phyloP scores from a whole-genome alignment of 2,888 invertebrate species.

The Acrobasis suavella region DNA sequence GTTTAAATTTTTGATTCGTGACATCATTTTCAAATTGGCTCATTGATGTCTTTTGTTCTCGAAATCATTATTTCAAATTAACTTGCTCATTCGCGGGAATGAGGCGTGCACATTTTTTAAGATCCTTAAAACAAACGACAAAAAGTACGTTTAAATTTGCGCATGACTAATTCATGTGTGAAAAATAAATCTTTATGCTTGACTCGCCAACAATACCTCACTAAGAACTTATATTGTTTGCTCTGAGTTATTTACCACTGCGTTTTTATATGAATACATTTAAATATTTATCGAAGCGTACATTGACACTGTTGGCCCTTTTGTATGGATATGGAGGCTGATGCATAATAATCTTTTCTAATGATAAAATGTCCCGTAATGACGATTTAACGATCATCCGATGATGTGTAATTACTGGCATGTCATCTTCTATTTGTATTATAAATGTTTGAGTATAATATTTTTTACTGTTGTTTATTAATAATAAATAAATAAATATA shows the following conservation, averaged over 20 bases:
- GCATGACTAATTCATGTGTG: neutral
- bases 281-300: neutral
- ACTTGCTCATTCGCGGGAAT: too few relatives aligned
- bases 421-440: neutral
- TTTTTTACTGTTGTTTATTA: too few relatives aligned
- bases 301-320: neutral
- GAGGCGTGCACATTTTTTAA: too few relatives aligned
- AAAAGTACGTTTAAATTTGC: neutral
- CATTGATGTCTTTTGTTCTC: too few relatives aligned
- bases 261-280: neutral
- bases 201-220: neutral
- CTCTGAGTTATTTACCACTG: neutral
- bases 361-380: constrained; percentile 7
- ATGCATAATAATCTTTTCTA: constrained; percentile 12
- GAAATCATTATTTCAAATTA: too few relatives aligned
- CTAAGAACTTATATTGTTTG: neutral
- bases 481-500: too few relatives aligned
- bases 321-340: neutral
- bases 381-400: constrained; percentile 5
- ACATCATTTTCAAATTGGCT: too few relatives aligned
- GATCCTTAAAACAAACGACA: neutral
- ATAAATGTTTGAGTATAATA: neutral
- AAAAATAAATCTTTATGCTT: neutral
- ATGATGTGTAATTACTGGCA: constrained; percentile 21
- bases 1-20: too few relatives aligned